These are phyloP conservation scores for Platerodrilus igneus DNA, from an alignment of 2,888 invertebrate genomes.

Conservation along the genomic window DNA sequence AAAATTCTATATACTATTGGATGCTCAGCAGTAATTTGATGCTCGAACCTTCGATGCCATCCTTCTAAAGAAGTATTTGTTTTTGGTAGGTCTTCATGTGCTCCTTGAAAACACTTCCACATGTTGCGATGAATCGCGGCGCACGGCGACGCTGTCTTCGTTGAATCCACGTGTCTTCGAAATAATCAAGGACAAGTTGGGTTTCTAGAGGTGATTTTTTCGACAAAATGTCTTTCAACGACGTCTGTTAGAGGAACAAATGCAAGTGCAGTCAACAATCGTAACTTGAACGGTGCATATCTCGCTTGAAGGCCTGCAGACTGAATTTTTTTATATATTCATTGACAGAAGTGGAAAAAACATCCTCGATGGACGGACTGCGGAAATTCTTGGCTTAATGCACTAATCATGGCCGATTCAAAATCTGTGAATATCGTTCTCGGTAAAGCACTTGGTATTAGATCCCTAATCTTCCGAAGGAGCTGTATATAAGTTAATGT, in stretches of 20 bases:
- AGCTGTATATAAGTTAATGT: conserved; percentile 12
- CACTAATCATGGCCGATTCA: conserved; percentile 17
- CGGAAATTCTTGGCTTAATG: conserved; percentile 11
- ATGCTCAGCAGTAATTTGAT: conserved; percentile 11
- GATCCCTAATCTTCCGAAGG: conserved; percentile 9
- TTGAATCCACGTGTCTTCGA: conserved; percentile 9
- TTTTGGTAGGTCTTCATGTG: conserved; percentile 8
- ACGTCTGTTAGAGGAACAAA: conserved; percentile 1
- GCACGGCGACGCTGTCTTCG: not conserved
- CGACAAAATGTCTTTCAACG: not conserved
- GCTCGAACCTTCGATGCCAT: conserved; percentile 16
- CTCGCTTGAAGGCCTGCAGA: conserved; percentile 9
- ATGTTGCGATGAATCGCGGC: no score
- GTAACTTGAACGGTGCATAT: conserved; percentile 11
- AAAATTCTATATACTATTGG: conserved; percentile 17
- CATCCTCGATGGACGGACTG: conserved; percentile 10
- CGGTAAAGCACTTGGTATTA: conserved; percentile 4
- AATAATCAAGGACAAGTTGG: conserved; percentile 1
- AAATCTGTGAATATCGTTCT: conserved; percentile 14
- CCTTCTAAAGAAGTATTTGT: conserved; percentile 17
- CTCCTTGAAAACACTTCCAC: no score
- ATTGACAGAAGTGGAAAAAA: conserved; percentile 24
- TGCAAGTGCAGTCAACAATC: not conserved
- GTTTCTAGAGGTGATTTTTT: not conserved
- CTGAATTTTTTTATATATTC: conserved; percentile 21